Evolutionary conservation across 2,888 invertebrate species (phyloP).

Genomic region (Tineola bisselliella): DNA sequence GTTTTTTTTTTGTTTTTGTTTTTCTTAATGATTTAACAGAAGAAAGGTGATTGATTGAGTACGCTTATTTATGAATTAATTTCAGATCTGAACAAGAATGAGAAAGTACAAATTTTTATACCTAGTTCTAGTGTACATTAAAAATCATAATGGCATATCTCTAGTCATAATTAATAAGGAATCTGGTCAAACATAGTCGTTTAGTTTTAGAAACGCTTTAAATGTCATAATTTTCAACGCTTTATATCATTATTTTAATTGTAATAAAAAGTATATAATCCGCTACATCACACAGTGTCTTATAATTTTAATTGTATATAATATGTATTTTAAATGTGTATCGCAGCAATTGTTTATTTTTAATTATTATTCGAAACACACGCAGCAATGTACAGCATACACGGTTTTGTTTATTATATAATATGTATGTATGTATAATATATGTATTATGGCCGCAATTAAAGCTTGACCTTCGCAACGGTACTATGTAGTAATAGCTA

Average conservation of each 20-base stretch:
- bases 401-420: background rate
- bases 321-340: slow-evolving; percentile 1
- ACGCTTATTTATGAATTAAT: background rate
- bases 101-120: background rate
- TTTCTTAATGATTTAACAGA: background rate
- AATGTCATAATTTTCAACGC: no score
- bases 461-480: background rate
- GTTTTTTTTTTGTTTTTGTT: background rate
- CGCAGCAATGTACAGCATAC: background rate
- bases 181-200: background rate
- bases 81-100: background rate
- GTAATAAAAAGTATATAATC: no score
- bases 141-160: background rate
- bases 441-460: background rate
- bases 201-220: no score
- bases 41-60: background rate
- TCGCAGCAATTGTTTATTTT: slow-evolving; percentile 4
- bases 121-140: background rate
- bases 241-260: no score
- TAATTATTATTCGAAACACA: background rate
- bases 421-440: background rate
- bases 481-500: background rate
- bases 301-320: slow-evolving; percentile 6
- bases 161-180: background rate
- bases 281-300: background rate